phyloP scores from a whole-genome alignment of 1,140 invertebrate genomes.

The Delia radicum region DNA sequence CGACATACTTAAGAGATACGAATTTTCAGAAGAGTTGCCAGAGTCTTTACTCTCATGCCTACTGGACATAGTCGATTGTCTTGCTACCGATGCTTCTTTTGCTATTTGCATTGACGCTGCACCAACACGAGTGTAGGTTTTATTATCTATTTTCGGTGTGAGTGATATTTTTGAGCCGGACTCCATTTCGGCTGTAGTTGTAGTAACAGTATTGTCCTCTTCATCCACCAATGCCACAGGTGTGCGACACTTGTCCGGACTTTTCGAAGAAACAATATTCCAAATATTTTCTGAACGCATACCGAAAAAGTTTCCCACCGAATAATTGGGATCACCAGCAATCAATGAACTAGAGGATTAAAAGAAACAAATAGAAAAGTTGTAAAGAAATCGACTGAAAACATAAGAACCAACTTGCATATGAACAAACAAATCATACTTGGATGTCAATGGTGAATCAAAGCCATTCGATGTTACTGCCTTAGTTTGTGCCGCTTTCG shows the following conservation, averaged over 20 bases:
- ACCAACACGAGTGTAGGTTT: constrained; percentile 41
- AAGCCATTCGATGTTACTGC: not conserved
- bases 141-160: constrained; percentile 45
- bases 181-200: not conserved
- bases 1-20: constrained; percentile 44
- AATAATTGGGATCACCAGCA: constrained; percentile 45
- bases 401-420: not conserved
- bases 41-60: constrained; percentile 28
- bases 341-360: constrained; percentile 44
- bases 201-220: constrained; percentile 11
- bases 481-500: constrained; percentile 34
- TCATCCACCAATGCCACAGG: constrained; percentile 29
- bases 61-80: not conserved
- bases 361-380: too few species aligned
- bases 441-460: constrained; percentile 36
- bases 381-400: not conserved
- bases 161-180: not conserved
- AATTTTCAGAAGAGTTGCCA: constrained; percentile 30
- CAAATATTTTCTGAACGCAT: constrained; percentile 45
- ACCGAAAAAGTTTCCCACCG: constrained; percentile 48
- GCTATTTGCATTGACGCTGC: not conserved
- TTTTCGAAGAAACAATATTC: constrained; percentile 35
- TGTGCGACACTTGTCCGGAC: constrained; percentile 27
- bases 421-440: constrained; percentile 31
- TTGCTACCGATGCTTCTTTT: not conserved